phyloP scores from a whole-genome alignment of 2,888 invertebrate genomes.

The Sycophila texana region DNA sequence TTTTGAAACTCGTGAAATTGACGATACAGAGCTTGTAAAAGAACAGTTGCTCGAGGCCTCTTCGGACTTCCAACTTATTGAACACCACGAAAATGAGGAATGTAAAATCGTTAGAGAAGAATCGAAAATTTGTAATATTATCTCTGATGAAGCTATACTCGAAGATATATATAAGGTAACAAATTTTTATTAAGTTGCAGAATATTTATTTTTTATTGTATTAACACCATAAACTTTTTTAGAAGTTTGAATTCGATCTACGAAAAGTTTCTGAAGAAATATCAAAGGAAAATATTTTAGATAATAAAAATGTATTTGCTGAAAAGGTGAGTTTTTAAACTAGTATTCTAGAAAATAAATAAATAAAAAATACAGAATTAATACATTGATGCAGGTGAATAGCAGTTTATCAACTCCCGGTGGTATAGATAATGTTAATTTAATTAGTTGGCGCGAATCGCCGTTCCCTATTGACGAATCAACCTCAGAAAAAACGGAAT shows the following conservation, averaged over 20 bases:
- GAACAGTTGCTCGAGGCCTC: conserved; percentile 44
- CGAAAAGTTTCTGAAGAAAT: too few species aligned
- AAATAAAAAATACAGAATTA: background rate
- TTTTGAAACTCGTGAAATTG: conserved; percentile 15
- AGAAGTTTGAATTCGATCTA: too few species aligned
- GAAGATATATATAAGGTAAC: too few species aligned
- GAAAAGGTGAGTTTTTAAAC: too few species aligned
- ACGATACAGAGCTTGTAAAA: background rate
- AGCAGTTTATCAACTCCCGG: too few species aligned
- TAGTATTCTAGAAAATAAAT: too few species aligned
- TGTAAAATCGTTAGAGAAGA: background rate
- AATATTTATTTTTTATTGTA: too few species aligned
- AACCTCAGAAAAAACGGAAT: conserved; percentile 1
- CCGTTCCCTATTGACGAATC: conserved; percentile 64
- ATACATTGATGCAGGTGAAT: background rate
- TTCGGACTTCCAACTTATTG: conserved; percentile 41
- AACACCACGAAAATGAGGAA: background rate
- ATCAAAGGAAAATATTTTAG: background rate
- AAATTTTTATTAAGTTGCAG: too few species aligned
- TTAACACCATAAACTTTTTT: too few species aligned
- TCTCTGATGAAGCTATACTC: too few species aligned
- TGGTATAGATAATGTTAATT: conserved; percentile 62
- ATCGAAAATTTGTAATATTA: too few species aligned
- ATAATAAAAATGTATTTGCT: too few species aligned
- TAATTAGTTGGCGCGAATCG: conserved; percentile 66